phyloP scores from a whole-genome alignment of 2,113 vertebrate species.

The Campylorhamphus procurvoides region DNA sequence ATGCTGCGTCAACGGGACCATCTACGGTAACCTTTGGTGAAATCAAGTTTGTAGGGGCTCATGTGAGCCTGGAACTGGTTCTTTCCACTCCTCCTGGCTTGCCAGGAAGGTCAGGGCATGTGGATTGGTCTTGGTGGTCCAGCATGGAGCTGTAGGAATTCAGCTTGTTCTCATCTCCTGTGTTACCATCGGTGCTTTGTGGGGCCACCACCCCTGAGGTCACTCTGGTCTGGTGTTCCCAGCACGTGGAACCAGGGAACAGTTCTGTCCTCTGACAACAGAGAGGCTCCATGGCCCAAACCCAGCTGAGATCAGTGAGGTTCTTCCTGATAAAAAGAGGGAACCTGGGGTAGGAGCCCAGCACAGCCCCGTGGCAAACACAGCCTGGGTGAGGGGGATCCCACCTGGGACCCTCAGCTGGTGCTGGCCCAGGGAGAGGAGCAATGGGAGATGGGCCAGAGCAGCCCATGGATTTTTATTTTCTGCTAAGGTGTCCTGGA shows the following conservation, averaged over 20 bases:
- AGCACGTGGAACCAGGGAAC: neutral
- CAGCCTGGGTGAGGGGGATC: neutral
- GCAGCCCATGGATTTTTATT: neutral
- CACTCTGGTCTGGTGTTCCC: neutral
- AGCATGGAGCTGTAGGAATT: neutral
- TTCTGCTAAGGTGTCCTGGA: neutral
- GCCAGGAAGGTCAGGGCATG: too few species aligned
- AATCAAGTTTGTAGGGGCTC: neutral
- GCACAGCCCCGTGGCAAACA: neutral
- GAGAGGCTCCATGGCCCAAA: neutral
- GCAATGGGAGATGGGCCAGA: accelerated
- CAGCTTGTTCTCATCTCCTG: neutral
- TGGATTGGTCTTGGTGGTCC: neutral
- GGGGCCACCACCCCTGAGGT: accelerated
- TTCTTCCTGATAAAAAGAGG: neutral
- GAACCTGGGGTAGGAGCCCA: neutral
- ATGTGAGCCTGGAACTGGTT: neutral
- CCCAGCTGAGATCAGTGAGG: neutral
- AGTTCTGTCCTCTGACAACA: neutral
- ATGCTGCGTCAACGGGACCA: slow-evolving; percentile 83
- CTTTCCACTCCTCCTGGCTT: neutral
- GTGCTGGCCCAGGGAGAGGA: neutral
- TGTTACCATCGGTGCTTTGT: accelerated
- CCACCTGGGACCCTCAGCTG: neutral
- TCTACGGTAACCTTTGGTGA: slow-evolving; percentile 78